phyloP scores from a whole-genome alignment of 1,140 invertebrate genomes.

The Ips nitidus region DNA sequence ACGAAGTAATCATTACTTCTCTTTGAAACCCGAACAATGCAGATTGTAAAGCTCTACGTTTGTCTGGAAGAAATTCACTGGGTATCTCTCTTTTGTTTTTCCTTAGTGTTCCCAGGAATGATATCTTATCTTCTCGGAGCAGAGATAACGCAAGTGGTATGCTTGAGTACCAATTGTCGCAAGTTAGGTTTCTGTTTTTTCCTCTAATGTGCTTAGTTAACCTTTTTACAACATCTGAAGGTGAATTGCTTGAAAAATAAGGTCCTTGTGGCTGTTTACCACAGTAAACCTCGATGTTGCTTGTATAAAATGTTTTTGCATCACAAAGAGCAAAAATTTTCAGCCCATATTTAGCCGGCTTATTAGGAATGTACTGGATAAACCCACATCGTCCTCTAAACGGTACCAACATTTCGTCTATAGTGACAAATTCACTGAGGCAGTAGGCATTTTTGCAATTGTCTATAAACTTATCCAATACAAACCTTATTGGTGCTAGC shows the following conservation, averaged over 20 bases:
- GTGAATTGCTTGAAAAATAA: conserved; percentile 34
- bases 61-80: conserved; percentile 21
- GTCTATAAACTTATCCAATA: conserved; percentile 48
- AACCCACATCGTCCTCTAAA: conserved; percentile 53
- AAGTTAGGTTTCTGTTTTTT: conserved; percentile 46
- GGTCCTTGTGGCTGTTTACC: conserved; percentile 41
- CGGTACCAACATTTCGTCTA: conserved; percentile 52
- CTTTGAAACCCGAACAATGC: conserved; percentile 33
- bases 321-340: conserved; percentile 46
- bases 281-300: conserved; percentile 44
- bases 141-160: conserved; percentile 35
- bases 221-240: conserved; percentile 41
- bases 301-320: conserved; percentile 40
- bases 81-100: conserved; percentile 43
- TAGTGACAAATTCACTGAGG: conserved; percentile 45
- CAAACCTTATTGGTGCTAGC: conserved; percentile 48
- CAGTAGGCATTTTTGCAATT: conserved; percentile 49
- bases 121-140: conserved; percentile 40
- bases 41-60: conserved; percentile 12
- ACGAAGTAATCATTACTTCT: conserved; percentile 37
- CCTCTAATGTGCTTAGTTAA: conserved; percentile 42
- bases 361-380: conserved; percentile 50
- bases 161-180: conserved; percentile 49
- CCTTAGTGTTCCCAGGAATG: conserved; percentile 40
- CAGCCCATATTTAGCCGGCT: conserved; percentile 48